Conservation (phyloP, 2,888 invertebrate species). For the Euspilapteryx auroguttella region DNA sequence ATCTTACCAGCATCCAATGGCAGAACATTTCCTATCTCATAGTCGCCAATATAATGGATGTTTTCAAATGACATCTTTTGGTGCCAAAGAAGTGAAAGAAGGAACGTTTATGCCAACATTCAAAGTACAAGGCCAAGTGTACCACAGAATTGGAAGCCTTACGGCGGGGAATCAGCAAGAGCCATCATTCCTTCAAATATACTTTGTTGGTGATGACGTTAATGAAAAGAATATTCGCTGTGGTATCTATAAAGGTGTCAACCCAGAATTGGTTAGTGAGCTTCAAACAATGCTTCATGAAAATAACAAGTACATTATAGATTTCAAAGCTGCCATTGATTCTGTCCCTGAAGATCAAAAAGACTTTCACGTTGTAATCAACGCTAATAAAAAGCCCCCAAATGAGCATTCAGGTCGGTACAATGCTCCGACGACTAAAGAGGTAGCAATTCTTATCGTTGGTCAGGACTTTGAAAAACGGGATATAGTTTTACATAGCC, state of each 20-base stretch:
- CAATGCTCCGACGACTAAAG: constrained; percentile 11
- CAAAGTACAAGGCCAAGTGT: constrained; percentile 11
- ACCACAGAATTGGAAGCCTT: constrained; percentile 11
- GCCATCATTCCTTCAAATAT: constrained; percentile 15
- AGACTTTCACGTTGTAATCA: constrained; percentile 10
- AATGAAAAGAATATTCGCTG: no score
- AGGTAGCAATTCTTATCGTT: constrained; percentile 10
- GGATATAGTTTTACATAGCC: constrained; percentile 2
- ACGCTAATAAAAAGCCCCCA: constrained; percentile 8
- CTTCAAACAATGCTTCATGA: constrained; percentile 8
- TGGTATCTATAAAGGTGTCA: no score
- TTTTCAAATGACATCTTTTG: constrained; percentile 15
- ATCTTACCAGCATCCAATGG: constrained; percentile 4
- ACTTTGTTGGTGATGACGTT: constrained; percentile 13
- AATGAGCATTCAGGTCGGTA: constrained; percentile 6
- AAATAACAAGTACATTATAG: constrained; percentile 5
- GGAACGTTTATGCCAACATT: constrained; percentile 12
- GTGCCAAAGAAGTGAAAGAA: constrained; percentile 12
- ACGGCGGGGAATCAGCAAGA: constrained; percentile 11
- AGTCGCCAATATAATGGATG: constrained; percentile 8
- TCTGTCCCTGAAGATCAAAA: no score
- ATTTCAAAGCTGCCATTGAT: no score
- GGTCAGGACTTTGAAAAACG: constrained; percentile 1
- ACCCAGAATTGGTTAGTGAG: no score
- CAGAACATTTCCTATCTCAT: constrained; percentile 7